A percentile compares a stretch with the other conserved stretches of the same genome.
Conservation (phyloP, 2,797 vertebrate genomes). For the Eupleurogrammus muticus region DNA sequence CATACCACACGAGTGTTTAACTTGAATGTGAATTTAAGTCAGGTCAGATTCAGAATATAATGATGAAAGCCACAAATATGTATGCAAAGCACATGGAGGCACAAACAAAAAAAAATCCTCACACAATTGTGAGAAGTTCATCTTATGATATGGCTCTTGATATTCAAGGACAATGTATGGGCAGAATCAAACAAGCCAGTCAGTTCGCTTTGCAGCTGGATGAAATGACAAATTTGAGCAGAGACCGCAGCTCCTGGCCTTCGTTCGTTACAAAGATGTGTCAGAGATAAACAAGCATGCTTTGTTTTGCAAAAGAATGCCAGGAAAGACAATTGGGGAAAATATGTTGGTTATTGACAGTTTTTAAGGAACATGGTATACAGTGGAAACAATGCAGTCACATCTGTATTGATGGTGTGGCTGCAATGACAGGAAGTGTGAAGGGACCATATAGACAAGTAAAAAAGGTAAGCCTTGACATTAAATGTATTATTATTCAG, state of each 20-base stretch:
- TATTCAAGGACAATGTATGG: background rate
- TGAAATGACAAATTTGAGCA: conserved; percentile 34
- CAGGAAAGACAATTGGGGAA: no score
- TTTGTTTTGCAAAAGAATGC: no score
- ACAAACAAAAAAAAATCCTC: background rate
- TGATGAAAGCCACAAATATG: background rate
- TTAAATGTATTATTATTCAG: no score
- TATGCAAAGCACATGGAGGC: background rate
- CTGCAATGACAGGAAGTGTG: no score
- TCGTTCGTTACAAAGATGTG: conserved; percentile 23
- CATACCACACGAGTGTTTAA: background rate
- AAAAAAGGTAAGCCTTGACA: no score
- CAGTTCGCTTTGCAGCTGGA: conserved; percentile 35
- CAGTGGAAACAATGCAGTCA: no score
- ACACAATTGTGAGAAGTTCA: conserved; percentile 17
- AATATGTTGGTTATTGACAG: no score
- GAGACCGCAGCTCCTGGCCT: conserved; percentile 10
- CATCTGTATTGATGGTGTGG: no score
- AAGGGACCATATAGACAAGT: no score
- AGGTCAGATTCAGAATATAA: background rate
- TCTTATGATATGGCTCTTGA: background rate
- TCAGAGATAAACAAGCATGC: conserved; percentile 1
- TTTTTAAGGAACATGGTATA: no score
- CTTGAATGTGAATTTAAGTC: background rate
- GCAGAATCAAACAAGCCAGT: conserved; percentile 7